Conservation (phyloP, 2,888 invertebrate genomes). For the Neoitamus cyanurus region DNA sequence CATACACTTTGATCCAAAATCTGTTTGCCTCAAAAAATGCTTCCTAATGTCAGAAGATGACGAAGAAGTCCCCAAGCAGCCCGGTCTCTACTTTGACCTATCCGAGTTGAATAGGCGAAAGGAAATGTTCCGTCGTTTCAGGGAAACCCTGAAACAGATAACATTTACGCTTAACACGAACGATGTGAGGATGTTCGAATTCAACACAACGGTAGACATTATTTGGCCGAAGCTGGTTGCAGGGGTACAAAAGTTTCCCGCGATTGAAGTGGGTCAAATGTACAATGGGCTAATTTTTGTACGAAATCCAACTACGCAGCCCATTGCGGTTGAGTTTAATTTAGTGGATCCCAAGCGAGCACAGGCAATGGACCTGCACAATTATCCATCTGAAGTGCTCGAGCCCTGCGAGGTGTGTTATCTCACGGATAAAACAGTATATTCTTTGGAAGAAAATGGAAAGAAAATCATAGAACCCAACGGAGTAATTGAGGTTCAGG, state of each 20-base stretch:
- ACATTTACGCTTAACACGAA: constrained; percentile 62
- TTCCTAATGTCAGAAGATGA: constrained; percentile 57
- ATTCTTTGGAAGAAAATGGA: constrained; percentile 58
- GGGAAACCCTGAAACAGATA: constrained; percentile 61
- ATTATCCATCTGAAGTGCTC: constrained; percentile 64
- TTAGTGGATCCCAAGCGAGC: constrained; percentile 61
- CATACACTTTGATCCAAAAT: constrained; percentile 79
- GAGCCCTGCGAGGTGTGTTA: constrained; percentile 61
- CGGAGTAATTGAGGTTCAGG: constrained; percentile 58
- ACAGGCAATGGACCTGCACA: constrained; percentile 58
- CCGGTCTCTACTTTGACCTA: constrained; percentile 61
- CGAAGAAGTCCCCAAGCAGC: constrained; percentile 51
- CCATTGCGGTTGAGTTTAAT: constrained; percentile 61
- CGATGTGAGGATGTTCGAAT: constrained; percentile 61
- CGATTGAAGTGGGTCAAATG: constrained; percentile 62
- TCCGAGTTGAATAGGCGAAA: constrained; percentile 62
- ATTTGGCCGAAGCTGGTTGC: constrained; percentile 65
- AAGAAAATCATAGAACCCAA: constrained; percentile 59
- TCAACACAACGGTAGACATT: constrained; percentile 63
- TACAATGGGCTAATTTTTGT: constrained; percentile 61
- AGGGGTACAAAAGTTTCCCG: constrained; percentile 59
- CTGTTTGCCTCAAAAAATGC: constrained; percentile 71
- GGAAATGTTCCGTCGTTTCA: constrained; percentile 62
- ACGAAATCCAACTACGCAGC: constrained; percentile 62
- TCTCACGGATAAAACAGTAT: constrained; percentile 62